Evolutionary conservation across 2,797 vertebrate species (phyloP), one percentile per base, ranked within the genome.

Genomic region (Enoplosus armatus): DNA sequence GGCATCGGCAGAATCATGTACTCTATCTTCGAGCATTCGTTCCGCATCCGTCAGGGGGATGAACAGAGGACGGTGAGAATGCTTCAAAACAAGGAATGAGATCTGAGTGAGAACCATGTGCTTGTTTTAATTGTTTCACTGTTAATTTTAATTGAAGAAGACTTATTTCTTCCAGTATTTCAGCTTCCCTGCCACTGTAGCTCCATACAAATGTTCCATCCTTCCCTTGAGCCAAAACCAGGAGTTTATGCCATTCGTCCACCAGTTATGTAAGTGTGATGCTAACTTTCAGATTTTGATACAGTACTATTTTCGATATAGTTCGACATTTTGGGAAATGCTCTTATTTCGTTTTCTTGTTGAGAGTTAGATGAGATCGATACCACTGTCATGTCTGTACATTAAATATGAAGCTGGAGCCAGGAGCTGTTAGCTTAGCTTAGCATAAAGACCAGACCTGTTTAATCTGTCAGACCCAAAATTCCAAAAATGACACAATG

Each of bases 1-100:
- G 97, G 97, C 70, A 96, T 98, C 5, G 97, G 97, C 6, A 95
- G 97, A 86, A 97, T 98, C 94, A 96, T 98, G 97, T 97, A 98
- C 86, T 96, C 96, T 0, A 96, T 98, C 79, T 96, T 98, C 26
- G 97, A 98, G 72, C 97, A 98, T 85, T 98, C 97, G 5, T 98
- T 98, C 95, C 94, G 92, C 3, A 87, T 97, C 77, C 94, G 97
- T 20, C 94, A 96, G 51, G 97, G 96, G 24, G 97, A 98, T 0
- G 97, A 98, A 68, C 97, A 98, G 91, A 96, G 97, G 80, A 97
- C 96, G 90, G 97, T 98, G 90, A 95, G 65, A 62, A 62, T 20
- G 26, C 20, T 47, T 29, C 54, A 29, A 22, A 77, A 51, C n/a
- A 20, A 64, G 33, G 9, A 78, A 62, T 45, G 39, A 48, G 15